A percentile compares a stretch with the other conserved stretches of the same genome.
Conservation (phyloP, 2,888 invertebrate genomes). For the Polyommatus iphigenia region DNA sequence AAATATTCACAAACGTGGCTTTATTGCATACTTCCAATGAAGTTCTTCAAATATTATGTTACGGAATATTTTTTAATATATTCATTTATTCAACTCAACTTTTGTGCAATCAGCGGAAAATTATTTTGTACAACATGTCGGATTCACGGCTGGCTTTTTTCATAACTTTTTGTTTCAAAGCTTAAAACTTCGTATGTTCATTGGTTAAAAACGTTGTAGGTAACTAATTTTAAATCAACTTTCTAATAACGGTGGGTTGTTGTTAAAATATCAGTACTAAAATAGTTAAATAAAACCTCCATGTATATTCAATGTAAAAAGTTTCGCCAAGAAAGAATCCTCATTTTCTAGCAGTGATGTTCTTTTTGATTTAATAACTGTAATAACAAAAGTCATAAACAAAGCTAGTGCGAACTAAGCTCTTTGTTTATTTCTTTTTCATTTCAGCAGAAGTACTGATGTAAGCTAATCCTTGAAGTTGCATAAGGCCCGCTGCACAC, state of each 20-base stretch:
- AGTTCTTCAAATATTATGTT: constrained; percentile 2
- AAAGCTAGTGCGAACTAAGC: constrained; percentile 12
- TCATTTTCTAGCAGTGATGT: neutral
- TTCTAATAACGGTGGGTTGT: neutral
- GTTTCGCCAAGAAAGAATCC: neutral
- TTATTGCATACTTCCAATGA: neutral
- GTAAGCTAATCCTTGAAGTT: constrained; percentile 46
- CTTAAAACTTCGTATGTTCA: neutral
- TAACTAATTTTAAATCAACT: neutral
- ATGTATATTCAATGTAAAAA: neutral
- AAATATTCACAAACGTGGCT: neutral
- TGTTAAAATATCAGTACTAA: neutral
- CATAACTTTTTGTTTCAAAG: neutral
- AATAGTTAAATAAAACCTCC: neutral
- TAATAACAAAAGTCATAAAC: constrained; percentile 15
- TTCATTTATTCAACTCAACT: constrained; percentile 14
- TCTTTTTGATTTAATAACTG: neutral
- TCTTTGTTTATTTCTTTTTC: constrained; percentile 20
- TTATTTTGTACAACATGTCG: neutral
- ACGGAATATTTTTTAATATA: neutral
- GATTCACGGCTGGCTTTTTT: neutral
- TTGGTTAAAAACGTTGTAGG: neutral
- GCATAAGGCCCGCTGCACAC: constrained; percentile 44
- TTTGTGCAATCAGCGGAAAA: constrained; percentile 3
- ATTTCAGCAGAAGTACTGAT: constrained; percentile 22